phyloP scores from a whole-genome alignment of 2,797 vertebrate species.

The Etheostoma perlongum region DNA sequence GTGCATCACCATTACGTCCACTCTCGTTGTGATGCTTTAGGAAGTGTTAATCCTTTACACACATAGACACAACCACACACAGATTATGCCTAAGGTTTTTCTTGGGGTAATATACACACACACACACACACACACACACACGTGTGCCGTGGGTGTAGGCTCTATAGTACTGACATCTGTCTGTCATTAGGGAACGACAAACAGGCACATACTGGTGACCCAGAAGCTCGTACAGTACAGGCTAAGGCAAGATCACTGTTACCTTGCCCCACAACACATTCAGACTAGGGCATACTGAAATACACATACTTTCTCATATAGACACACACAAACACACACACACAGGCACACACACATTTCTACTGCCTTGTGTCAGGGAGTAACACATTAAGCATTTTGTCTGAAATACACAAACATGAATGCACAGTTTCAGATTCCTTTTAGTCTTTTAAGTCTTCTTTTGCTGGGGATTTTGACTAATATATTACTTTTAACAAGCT shows the following conservation, averaged over 20 bases:
- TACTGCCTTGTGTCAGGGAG: neutral
- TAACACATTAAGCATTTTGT: slow-evolving; percentile 3
- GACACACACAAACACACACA: neutral
- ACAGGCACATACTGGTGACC: slow-evolving; percentile 47
- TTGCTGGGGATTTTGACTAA: neutral
- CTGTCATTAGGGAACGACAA: slow-evolving; percentile 68
- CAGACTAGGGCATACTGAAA: slow-evolving; percentile 7
- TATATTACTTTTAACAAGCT: neutral
- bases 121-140: neutral
- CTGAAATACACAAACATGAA: slow-evolving; percentile 3
- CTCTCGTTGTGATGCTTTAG: slow-evolving; percentile 32
- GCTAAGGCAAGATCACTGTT: slow-evolving; percentile 66
- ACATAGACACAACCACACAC: slow-evolving; percentile 26
- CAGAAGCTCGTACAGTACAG: slow-evolving; percentile 37
- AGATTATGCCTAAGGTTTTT: slow-evolving; percentile 34
- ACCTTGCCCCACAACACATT: slow-evolving; percentile 64
- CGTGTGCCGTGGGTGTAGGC: slow-evolving; percentile 32
- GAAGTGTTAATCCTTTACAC: slow-evolving; percentile 49
- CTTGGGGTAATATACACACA: neutral
- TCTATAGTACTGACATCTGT: slow-evolving; percentile 73
- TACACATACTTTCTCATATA: neutral
- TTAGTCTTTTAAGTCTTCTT: neutral
- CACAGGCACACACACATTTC: neutral
- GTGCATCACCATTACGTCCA: slow-evolving; percentile 8
- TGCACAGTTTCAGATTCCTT: neutral